Evolutionary conservation across 2,888 invertebrate species (phyloP), one percentile per base, ranked within the genome.

Genomic region (Eurytoma californica): DNA sequence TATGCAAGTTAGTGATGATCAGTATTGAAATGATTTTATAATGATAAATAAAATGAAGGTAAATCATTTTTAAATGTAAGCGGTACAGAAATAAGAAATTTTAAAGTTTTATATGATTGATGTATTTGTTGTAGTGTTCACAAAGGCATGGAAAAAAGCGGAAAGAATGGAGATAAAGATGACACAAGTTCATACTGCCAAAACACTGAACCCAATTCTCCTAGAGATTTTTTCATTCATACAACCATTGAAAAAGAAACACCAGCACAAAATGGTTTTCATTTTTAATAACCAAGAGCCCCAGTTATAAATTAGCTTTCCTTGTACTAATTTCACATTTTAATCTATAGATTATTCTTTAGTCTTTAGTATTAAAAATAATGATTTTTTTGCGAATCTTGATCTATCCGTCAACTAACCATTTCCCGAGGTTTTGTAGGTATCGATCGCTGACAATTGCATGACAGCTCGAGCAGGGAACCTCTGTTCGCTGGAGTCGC

Each of bases 401-500:
- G 9, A 18, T 73, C 67, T 78, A 75, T 72, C 55, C 77, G 49
- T 84, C 80, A 85, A 88, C 89, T 89, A 87, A 90, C 90, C 90
- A 83, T 90, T 90, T 87, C 89, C 90, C 79, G 89, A 86, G 84
- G 87, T 88, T 85, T 89, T 90, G 83, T 87, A 88, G 85, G 88
- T 90, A 68, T 87, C 86, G 72, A 87, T 85, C 47, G 87, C 83
- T 14, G 81, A 53, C 66, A 81, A 73, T 78, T 81, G 78, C 80
- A 78, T 78, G 76, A 82, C 82, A 55, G 90, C 84, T 83, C 89
- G 88, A 76, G 86, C 82, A 9, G 87, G 85, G 72, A 86, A 85
- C 79, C 87, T 82, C 81, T 90, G 89, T 84, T 90, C 90, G 63
- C 89, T 88, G 83, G 87, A 86, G 80, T 90, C 90, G 82, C 90